Percentiles rank a stretch among this genome's conserved stretches.
These are phyloP conservation scores for Lates calcarifer DNA, from an alignment of 2,113 vertebrate genomes.

Conservation along the genomic window DNA sequence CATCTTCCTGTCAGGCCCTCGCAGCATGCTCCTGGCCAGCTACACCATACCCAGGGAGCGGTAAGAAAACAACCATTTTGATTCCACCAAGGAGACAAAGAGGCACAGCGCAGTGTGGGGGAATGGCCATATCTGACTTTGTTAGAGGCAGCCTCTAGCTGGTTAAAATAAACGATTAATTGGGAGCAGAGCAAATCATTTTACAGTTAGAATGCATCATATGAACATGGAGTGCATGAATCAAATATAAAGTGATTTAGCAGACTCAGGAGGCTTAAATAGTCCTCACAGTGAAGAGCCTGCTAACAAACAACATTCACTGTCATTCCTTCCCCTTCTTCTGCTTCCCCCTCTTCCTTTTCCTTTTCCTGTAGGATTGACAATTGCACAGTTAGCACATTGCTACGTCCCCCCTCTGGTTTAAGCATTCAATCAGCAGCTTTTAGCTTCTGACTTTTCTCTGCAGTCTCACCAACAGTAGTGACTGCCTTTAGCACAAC, in stretches of 20 bases:
- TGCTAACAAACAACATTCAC: conserved; percentile 1
- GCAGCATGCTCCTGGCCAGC: conserved; percentile 58
- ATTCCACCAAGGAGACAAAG: conserved; percentile 41
- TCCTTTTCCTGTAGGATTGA: conserved; percentile 27
- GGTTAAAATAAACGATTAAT: not conserved
- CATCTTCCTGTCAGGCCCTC: conserved; percentile 60
- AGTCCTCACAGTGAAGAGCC: conserved; percentile 1
- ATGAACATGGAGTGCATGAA: not conserved
- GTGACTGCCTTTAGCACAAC: not conserved
- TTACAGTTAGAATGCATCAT: not conserved
- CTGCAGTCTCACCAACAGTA: not conserved
- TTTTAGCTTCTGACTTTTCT: not conserved
- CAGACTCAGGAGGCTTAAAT: not conserved
- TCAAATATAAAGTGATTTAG: conserved; percentile 21
- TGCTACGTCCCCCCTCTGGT: not conserved
- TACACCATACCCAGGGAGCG: conserved; percentile 44
- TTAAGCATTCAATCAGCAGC: not conserved
- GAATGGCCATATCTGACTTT: conserved; percentile 12
- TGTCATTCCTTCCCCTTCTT: too few species aligned
- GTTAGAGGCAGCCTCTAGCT: conserved; percentile 1
- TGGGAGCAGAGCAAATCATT: not conserved
- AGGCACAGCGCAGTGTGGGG: conserved; percentile 5
- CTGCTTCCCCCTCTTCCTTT: not conserved
- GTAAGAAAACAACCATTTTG: conserved; percentile 36
- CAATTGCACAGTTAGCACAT: conserved; percentile 22